Percentiles rank a stretch among this genome's conserved stretches.
Conservation (phyloP, 2,888 invertebrate genomes). For the Mesorhabditis sp. region DNA sequence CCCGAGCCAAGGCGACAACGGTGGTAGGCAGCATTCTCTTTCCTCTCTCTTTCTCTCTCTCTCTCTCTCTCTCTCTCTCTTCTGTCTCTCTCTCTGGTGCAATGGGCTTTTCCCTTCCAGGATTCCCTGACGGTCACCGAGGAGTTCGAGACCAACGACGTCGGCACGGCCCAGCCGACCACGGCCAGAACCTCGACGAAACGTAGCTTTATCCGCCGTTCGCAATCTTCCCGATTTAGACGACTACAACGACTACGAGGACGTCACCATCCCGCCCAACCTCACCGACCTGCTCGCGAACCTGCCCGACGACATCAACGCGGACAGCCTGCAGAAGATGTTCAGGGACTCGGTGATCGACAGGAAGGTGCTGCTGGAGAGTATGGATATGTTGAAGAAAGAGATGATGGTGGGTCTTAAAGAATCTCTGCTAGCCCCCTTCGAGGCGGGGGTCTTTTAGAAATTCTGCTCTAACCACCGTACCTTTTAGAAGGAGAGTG, state of each 20-base stretch:
- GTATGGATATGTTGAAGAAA: conserved; percentile 47
- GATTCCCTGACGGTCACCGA: background rate
- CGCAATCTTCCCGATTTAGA: conserved; percentile 16
- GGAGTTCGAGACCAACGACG: conserved; percentile 1
- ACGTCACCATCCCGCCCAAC: conserved; percentile 55
- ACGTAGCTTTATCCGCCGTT: background rate
- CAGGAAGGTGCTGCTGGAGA: conserved; percentile 45
- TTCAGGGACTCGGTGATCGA: conserved; percentile 53
- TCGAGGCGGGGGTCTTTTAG: no score
- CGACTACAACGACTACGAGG: conserved; percentile 53
- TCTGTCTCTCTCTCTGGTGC: conserved; percentile 9
- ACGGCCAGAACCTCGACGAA: background rate
- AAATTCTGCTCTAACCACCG: background rate
- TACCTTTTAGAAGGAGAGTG: conserved; percentile 13
- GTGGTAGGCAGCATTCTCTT: background rate
- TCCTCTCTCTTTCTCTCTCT: conserved; percentile 8
- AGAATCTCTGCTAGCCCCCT: no score
- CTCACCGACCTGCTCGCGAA: conserved; percentile 52
- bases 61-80: conserved; percentile 12
- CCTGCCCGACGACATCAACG: conserved; percentile 49
- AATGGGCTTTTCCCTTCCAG: background rate
- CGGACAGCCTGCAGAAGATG: conserved; percentile 52
- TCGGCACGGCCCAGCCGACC: background rate
- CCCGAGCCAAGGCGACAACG: background rate
- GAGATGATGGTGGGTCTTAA: conserved; percentile 21